Evolutionary conservation across 1,140 invertebrate genomes (phyloP), one percentile per base, ranked within the genome.

Genomic region (Pseudomyrmex gracilis): DNA sequence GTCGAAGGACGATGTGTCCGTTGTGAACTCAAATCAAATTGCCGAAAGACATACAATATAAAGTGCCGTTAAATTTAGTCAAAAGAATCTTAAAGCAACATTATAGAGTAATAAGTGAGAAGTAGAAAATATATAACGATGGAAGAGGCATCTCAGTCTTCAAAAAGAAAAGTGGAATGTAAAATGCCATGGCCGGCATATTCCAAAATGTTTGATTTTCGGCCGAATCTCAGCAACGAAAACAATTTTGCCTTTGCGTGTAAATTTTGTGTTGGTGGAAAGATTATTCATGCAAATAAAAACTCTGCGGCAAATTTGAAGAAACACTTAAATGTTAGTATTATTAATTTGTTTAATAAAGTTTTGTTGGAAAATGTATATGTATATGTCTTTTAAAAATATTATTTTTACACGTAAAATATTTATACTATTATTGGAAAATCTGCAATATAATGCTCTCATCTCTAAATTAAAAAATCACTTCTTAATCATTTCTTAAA

Each of bases 281-380:
- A 70, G 17, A 51, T 68, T 53, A 70, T 70, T 55, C 49, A 70
- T 3, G 67, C 49, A 34, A 70, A 55, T 12, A 70, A 55, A 70
- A 71, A 3, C 13, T 43, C 68, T 55, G n/a, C 68, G 12, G 15
- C 68, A n/a, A 71, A 71, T 10, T 55, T 71, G 12, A 71, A 17
- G 13, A 71, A 71, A 43, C 51, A 71, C 3, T 2, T 17, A 34
- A 55, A 43, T 17, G 68, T 55, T 55, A 71, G 51, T 71, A 15
- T 55, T 43, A 53, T 71, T 71, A 55, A 71, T 55, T 71, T 57
- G 17, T 57, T 57, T 57, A 57, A 57, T 57, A 5, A 57, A 57
- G 0, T 57, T 57, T 57, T 57, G 7, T 17, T 7, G n/a, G 7
- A 57, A 57, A 57, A 57, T n/a, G 3, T 55, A 55, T 55, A 17